Evolutionary conservation across 64 coral and sea anemone genomes (phyloP), one percentile per base, ranked within the genome.

Genomic region (Actinia tenebrosa): DNA sequence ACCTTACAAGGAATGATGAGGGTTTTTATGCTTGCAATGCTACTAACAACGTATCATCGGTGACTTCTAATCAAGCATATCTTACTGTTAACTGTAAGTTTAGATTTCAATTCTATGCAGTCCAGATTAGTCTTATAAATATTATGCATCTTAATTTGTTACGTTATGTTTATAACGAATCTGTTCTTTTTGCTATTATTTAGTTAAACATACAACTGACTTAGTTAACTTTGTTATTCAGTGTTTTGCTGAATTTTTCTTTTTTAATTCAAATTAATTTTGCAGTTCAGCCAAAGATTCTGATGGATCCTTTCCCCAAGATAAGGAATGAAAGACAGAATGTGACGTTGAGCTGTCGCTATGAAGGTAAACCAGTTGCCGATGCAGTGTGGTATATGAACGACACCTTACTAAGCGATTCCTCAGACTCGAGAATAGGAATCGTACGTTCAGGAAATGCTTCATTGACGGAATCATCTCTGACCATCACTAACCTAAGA

Each of bases 21-120:
- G 79, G 79, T 45, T 45, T 45, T 50, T 81, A 81, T 53, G 11
- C 16, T 1, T 81, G 79, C 22, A 50, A 45, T 4, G 79, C 50
- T 50, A 81, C 43, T 9, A 81, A 81, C 46, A 53, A 45, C 17
- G 16, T 81, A 20, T 45, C 44, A 22, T 45, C 79, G 45, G 79
- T 22, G 44, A 18, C 18, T 16, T 81, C 79, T 16, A 50, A 53
- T 2, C 43, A 20, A 50, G 45, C n/a, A 16, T 81, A 81, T 53
- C 11, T 81, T 22, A 53, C 79, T 50, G 79, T 81, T 17, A 53
- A 81, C 44, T 81, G 79, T 81, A 81, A 81, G 79, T 81, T 23
- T n/a, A n/a, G 0, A n/a, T n/a, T n/a, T n/a, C n/a, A n/a, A n/a
- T n/a, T n/a, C n/a, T n/a, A n/a, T n/a, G n/a, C n/a, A n/a, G n/a